A percentile compares a stretch with the other conserved stretches of the same genome.
Evolutionary conservation across 2,113 vertebrate species (phyloP).

Genomic region (Amazona vittata): DNA sequence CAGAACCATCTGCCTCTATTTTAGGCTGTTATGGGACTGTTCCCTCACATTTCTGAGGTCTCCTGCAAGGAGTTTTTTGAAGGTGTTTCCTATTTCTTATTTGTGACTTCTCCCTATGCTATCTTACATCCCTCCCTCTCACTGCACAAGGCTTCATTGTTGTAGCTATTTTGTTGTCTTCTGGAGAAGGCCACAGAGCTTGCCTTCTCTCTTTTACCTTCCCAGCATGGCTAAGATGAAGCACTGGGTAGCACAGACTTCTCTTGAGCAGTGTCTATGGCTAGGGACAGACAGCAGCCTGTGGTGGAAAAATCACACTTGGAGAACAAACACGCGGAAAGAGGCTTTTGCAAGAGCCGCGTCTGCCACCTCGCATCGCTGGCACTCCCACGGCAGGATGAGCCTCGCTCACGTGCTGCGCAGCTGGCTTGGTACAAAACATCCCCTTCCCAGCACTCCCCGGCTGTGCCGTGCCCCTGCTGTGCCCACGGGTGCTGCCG

Average conservation of each 20-base stretch:
- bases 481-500: background rate
- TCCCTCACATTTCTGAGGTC: background rate
- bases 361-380: background rate
- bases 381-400: rapidly evolving
- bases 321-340: background rate
- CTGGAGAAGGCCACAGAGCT: background rate
- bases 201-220: background rate
- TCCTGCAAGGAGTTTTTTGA: background rate
- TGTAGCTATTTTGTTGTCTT: background rate
- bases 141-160: background rate
- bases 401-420: background rate
- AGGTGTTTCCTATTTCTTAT: background rate
- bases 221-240: background rate
- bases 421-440: background rate
- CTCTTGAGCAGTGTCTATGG: background rate
- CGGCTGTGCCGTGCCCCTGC: rapidly evolving
- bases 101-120: background rate
- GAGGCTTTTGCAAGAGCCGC: background rate
- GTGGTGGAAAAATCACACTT: background rate
- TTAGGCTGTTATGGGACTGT: background rate
- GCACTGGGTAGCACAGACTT: background rate
- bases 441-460: rapidly evolving
- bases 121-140: background rate
- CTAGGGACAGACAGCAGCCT: background rate
- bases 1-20: background rate